Conservation (phyloP, 2,888 invertebrate species). For the Homarus gammarus region DNA sequence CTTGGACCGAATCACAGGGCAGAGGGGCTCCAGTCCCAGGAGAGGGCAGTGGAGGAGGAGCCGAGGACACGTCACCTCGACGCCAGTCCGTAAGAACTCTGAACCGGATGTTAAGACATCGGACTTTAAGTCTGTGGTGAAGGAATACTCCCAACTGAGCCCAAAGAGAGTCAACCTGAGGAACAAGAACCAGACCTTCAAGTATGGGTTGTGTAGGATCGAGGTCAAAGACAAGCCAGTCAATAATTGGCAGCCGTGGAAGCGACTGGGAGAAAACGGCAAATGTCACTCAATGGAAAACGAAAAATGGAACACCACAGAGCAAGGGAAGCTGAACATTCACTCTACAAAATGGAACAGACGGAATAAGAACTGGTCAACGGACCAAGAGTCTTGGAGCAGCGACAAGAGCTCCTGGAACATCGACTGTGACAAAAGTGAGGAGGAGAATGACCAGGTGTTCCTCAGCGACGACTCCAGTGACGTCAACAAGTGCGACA, state of each 20-base stretch:
- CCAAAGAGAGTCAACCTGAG: conserved; percentile 57
- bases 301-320: conserved; percentile 10
- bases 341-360: conserved; percentile 59
- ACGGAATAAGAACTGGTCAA: conserved; percentile 33
- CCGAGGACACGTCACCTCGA: background rate
- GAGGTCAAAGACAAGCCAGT: conserved; percentile 60
- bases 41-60: conserved; percentile 17
- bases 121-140: conserved; percentile 52
- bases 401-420: conserved; percentile 43
- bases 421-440: conserved; percentile 61
- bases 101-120: conserved; percentile 42
- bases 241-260: conserved; percentile 31
- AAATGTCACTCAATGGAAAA: conserved; percentile 21
- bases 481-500: background rate
- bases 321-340: conserved; percentile 42
- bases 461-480: conserved; percentile 34
- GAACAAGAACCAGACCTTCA: conserved; percentile 57
- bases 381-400: conserved; percentile 39
- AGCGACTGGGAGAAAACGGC: conserved; percentile 34
- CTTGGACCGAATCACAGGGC: conserved; percentile 18
- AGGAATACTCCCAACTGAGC: conserved; percentile 55
- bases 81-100: conserved; percentile 37
- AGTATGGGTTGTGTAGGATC: conserved; percentile 46
- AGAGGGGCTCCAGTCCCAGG: conserved; percentile 25
- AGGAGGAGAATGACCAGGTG: conserved; percentile 63